Conservation (phyloP, 2,888 invertebrate species). For the Calameuta idolon region DNA sequence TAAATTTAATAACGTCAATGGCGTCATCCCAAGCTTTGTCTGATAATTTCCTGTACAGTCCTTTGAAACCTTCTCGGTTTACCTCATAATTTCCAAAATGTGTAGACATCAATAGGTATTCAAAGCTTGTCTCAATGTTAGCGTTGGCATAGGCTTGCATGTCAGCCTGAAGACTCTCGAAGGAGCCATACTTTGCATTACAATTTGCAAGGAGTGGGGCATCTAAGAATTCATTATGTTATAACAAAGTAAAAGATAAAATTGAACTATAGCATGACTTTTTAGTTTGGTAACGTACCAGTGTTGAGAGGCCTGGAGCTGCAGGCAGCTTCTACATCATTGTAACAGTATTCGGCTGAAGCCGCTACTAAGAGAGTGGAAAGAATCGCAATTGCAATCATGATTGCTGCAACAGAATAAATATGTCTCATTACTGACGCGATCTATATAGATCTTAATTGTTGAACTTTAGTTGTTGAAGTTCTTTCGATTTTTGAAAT, state of each 20-base stretch:
- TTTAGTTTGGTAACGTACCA: slow-evolving; percentile 48
- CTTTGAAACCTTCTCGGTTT: slow-evolving; percentile 81
- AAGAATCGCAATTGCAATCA: slow-evolving; percentile 73
- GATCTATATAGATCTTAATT: neutral
- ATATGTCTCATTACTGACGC: neutral
- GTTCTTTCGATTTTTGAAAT: neutral
- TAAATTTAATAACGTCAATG: slow-evolving; percentile 82
- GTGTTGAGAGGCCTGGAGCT: slow-evolving; percentile 68
- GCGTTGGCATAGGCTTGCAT: slow-evolving; percentile 72
- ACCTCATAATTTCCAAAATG: slow-evolving; percentile 83
- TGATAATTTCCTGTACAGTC: slow-evolving; percentile 79
- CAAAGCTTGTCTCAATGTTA: slow-evolving; percentile 80
- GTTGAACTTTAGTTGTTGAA: neutral
- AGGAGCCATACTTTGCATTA: slow-evolving; percentile 76
- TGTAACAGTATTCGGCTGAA: slow-evolving; percentile 74
- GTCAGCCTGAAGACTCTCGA: slow-evolving; percentile 69
- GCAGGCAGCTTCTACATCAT: slow-evolving; percentile 72
- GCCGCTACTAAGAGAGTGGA: slow-evolving; percentile 69
- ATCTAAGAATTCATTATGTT: slow-evolving; percentile 37
- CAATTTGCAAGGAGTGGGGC: slow-evolving; percentile 66
- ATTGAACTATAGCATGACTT: neutral
- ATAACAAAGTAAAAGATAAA: neutral
- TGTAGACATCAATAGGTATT: slow-evolving; percentile 80
- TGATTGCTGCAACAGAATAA: slow-evolving; percentile 61
- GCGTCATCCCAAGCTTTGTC: slow-evolving; percentile 81